Evolutionary conservation across 2,888 invertebrate genomes (phyloP).

Genomic region (Philereme vetulata): DNA sequence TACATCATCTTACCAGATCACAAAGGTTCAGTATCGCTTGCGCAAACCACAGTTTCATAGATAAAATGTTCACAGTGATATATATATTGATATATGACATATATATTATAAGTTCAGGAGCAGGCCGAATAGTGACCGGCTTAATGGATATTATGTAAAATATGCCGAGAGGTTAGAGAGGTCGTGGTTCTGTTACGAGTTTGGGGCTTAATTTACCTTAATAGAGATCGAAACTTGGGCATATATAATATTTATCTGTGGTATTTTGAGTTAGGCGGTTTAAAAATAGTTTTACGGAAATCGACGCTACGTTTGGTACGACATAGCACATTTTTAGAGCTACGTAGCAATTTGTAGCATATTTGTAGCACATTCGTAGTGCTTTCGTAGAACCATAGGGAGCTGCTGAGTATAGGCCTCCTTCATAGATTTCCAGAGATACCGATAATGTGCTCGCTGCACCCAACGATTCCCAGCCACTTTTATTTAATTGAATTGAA

Average conservation of each 20-base stretch:
- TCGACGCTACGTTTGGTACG: neutral
- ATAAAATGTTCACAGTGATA: neutral
- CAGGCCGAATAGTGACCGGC: constrained; percentile 25
- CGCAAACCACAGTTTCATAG: too few relatives aligned
- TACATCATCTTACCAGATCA: too few relatives aligned
- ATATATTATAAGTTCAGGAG: neutral
- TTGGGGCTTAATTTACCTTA: constrained; percentile 25
- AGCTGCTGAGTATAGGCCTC: too few relatives aligned
- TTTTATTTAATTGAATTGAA: too few relatives aligned
- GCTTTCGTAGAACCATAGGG: neutral
- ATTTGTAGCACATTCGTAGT: constrained; percentile 4
- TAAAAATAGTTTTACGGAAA: too few relatives aligned
- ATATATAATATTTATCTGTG: neutral
- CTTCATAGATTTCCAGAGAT: too few relatives aligned
- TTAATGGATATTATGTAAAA: constrained; percentile 31
- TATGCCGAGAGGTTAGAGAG: constrained; percentile 21
- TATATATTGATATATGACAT: too few relatives aligned
- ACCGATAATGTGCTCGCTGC: too few relatives aligned
- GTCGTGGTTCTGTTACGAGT: constrained; percentile 24
- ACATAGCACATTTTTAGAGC: neutral
- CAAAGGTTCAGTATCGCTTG: too few relatives aligned
- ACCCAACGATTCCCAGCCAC: too few relatives aligned
- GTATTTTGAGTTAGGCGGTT: too few relatives aligned
- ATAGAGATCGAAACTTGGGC: constrained; percentile 22
- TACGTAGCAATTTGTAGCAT: constrained; percentile 1